Conservation (phyloP, 1,140 invertebrate genomes). For the Drosophila pallidifrons region DNA sequence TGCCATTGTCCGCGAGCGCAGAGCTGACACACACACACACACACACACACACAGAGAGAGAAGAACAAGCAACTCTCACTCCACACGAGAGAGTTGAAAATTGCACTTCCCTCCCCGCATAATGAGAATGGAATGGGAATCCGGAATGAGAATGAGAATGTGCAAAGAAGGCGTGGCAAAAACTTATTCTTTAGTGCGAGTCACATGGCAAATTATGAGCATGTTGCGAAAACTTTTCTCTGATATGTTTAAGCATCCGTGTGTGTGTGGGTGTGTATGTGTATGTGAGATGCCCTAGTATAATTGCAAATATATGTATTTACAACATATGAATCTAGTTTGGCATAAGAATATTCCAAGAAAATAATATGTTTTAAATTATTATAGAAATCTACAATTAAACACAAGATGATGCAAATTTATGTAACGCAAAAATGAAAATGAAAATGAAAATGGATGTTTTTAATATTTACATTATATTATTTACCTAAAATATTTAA, state of each 20-base stretch:
- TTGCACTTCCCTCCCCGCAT: slow-evolving; percentile 51
- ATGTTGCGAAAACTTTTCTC: slow-evolving; percentile 24
- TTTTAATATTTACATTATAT: no score
- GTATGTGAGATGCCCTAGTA: neutral
- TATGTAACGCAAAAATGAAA: no score
- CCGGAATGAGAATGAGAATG: slow-evolving; percentile 7
- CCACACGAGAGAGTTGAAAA: slow-evolving; percentile 46
- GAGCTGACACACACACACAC: slow-evolving; percentile 65
- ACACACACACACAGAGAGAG: slow-evolving; percentile 34
- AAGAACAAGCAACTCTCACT: slow-evolving; percentile 34
- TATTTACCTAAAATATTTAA: no score
- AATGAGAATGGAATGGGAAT: slow-evolving; percentile 26
- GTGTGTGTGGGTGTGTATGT: neutral
- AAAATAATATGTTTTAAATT: no score
- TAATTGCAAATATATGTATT: neutral
- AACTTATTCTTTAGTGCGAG: slow-evolving; percentile 42
- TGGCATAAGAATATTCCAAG: no score
- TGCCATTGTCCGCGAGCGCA: slow-evolving; percentile 77
- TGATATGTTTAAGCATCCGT: neutral
- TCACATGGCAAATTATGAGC: slow-evolving; percentile 48
- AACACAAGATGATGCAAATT: no score
- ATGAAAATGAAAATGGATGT: no score
- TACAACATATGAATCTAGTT: neutral
- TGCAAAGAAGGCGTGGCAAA: slow-evolving; percentile 4
- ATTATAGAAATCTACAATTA: no score